Evolutionary conservation across 2,888 invertebrate species (phyloP).

Genomic region (Horisme vitalbata): DNA sequence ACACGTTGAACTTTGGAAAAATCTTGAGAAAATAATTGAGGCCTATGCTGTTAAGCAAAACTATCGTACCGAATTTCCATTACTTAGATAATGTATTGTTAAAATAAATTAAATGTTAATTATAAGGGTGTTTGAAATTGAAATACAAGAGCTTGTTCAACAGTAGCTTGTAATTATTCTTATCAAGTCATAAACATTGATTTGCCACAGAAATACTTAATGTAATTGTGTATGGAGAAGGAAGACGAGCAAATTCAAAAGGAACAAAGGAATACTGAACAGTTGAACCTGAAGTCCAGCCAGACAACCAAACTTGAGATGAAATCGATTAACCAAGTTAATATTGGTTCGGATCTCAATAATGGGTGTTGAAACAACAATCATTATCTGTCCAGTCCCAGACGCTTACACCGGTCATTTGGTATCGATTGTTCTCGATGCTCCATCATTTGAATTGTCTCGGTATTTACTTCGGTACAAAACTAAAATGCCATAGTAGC

Average conservation of each 20-base stretch:
- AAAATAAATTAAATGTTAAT: too few relatives aligned
- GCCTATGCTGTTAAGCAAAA: too few relatives aligned
- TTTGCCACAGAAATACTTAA: neutral
- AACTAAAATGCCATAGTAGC: neutral
- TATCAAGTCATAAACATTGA: too few relatives aligned
- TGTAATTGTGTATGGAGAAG: neutral
- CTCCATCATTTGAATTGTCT: constrained; percentile 10
- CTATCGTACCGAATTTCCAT: too few relatives aligned
- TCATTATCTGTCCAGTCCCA: constrained; percentile 25
- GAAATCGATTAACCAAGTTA: constrained; percentile 27
- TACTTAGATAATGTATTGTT: too few relatives aligned
- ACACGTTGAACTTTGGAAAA: too few relatives aligned
- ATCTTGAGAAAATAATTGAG: too few relatives aligned
- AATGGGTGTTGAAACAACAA: constrained; percentile 31
- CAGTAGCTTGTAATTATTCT: too few relatives aligned
- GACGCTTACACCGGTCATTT: constrained; percentile 19
- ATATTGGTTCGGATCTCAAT: constrained; percentile 29
- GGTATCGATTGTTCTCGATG: constrained; percentile 7
- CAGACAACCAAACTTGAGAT: constrained; percentile 8
- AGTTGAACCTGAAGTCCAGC: constrained; percentile 4
- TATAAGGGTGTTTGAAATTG: too few relatives aligned
- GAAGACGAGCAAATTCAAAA: neutral
- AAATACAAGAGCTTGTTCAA: too few relatives aligned
- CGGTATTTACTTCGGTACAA: neutral
- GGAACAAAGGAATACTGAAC: constrained; percentile 7